Percentiles rank a stretch among this genome's conserved stretches.
Evolutionary conservation across 1,140 invertebrate species (phyloP).

Genomic region (Papilio glaucus): DNA sequence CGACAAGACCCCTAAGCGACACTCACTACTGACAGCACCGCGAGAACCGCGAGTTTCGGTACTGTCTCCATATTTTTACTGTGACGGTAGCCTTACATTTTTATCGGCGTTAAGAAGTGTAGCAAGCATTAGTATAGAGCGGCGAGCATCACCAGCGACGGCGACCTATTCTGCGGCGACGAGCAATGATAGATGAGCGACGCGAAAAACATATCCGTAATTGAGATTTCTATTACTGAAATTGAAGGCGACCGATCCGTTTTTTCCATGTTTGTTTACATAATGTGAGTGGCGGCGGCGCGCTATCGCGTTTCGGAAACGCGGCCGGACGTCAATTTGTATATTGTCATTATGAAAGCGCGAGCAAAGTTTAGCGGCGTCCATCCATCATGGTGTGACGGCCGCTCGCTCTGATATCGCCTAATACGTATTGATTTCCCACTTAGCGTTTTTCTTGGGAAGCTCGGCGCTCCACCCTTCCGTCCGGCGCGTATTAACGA

Average conservation of each 20-base stretch:
- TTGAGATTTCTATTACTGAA: conserved; percentile 82
- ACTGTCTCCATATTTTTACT: too few relatives aligned
- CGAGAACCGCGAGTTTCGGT: too few relatives aligned
- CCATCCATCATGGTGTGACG: conserved; percentile 81
- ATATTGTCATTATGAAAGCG: conserved; percentile 82
- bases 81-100: too few relatives aligned
- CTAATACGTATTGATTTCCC: conserved; percentile 83
- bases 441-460: conserved; percentile 82
- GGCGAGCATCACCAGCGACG: conserved; percentile 36
- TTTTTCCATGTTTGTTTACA: conserved; percentile 79
- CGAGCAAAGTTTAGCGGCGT: conserved; percentile 76
- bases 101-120: not conserved
- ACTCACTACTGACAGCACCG: too few relatives aligned
- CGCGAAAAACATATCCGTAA: conserved; percentile 78
- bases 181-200: conserved; percentile 72
- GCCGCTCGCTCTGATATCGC: conserved; percentile 77
- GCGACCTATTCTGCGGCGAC: conserved; percentile 43
- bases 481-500: conserved; percentile 74
- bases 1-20: too few relatives aligned
- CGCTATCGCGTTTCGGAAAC: conserved; percentile 79
- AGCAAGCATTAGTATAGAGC: conserved; percentile 29
- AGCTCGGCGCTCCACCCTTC: conserved; percentile 78
- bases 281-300: conserved; percentile 78
- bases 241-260: conserved; percentile 73
- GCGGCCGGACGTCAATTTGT: conserved; percentile 80